These are phyloP conservation scores for Teleogryllus occipitalis DNA, from an alignment of 1,140 invertebrate genomes.

Conservation along the genomic window DNA sequence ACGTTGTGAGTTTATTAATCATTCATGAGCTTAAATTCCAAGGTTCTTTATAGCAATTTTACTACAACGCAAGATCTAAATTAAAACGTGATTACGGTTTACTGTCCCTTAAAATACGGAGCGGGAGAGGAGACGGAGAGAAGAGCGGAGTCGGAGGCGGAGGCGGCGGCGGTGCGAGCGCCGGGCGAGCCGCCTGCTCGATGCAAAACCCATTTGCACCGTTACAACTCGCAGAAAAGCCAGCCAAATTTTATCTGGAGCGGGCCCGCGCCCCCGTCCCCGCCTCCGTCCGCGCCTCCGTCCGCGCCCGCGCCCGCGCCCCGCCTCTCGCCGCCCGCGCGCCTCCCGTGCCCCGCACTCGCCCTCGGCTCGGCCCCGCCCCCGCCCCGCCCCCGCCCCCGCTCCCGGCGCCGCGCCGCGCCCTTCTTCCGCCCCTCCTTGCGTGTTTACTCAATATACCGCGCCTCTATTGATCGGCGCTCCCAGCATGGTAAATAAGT, in stretches of 20 bases:
- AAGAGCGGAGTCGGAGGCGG: no score
- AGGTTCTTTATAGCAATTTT: constrained; percentile 17
- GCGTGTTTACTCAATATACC: constrained; percentile 19
- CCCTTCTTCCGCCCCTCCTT: constrained; percentile 11
- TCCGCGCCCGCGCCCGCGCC: not conserved
- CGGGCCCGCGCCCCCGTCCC: not conserved
- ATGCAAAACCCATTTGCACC: constrained; percentile 13
- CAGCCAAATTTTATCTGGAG: constrained; percentile 20
- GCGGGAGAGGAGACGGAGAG: not conserved
- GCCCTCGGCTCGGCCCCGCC: no score
- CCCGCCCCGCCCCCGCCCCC: not conserved
- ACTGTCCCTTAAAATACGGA: constrained; percentile 15
- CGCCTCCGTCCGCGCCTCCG: not conserved
- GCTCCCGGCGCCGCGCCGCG: constrained; percentile 14
- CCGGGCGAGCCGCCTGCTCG: not conserved
- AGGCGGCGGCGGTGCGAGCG: not conserved
- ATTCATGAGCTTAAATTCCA: constrained; percentile 22
- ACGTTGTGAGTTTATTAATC: constrained; percentile 20
- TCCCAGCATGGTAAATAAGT: constrained; percentile 26
- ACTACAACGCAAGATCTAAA: constrained; percentile 15
- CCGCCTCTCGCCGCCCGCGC: not conserved
- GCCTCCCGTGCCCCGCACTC: no score
- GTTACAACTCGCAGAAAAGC: constrained; percentile 14
- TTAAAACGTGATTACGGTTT: constrained; percentile 17
- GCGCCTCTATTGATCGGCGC: constrained; percentile 20